Evolutionary conservation across 37 sponge, comb jelly and placozoan species (phyloP).

Genomic region (Crambe crambe): DNA sequence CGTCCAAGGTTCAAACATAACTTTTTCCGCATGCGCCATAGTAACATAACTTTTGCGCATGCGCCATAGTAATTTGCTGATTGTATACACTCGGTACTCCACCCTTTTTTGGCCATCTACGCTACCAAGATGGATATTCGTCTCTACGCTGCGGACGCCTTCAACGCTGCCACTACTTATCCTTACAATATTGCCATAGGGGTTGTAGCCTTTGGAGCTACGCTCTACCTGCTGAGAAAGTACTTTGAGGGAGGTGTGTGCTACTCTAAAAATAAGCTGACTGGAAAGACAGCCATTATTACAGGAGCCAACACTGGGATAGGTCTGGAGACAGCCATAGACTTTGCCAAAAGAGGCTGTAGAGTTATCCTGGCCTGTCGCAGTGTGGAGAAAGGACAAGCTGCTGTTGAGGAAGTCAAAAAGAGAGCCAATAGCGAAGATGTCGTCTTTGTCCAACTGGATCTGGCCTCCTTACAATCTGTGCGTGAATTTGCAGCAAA

Average conservation of each 20-base stretch:
- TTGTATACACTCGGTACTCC: no score
- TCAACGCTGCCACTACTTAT: not conserved
- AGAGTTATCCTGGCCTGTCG: conserved; percentile 81
- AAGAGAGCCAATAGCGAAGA: conserved; percentile 29
- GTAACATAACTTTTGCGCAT: no score
- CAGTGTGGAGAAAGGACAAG: conserved; percentile 44
- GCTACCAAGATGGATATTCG: no score
- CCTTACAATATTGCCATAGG: not conserved
- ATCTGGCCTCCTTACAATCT: conserved; percentile 70
- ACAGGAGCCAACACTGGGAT: conserved; percentile 93
- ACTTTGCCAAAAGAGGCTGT: conserved; percentile 78
- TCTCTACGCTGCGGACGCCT: no score
- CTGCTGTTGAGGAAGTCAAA: conserved; percentile 55
- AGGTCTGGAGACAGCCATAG: conserved; percentile 75
- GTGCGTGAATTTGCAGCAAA: conserved; percentile 65
- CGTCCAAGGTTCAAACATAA: no score
- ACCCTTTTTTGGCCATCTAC: no score
- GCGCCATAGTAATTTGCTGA: no score
- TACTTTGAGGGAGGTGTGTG: conserved; percentile 48
- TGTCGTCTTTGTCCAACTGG: conserved; percentile 58
- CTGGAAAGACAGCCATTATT: conserved; percentile 82
- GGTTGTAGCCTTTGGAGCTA: not conserved
- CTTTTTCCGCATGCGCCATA: no score
- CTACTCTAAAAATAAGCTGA: conserved; percentile 37
- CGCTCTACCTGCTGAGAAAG: not conserved